Evolutionary conservation across 2,113 vertebrate genomes (phyloP), one percentile per base, ranked within the genome.

Genomic region (Meriones unguiculatus): DNA sequence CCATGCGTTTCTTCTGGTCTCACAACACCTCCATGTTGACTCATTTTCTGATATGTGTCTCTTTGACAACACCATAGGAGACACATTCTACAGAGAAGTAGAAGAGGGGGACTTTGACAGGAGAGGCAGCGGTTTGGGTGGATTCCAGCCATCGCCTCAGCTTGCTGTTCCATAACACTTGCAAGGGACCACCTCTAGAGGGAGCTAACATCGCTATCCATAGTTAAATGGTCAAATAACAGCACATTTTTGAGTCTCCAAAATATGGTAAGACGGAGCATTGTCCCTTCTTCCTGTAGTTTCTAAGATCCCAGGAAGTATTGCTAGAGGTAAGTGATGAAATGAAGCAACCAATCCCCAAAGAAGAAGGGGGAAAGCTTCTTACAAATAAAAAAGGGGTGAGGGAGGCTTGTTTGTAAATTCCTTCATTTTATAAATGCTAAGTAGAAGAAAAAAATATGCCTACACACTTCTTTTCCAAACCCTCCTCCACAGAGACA

Each of bases 171-270:
- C 91, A 78, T 38, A 64, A 50, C 35, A 93, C n/a, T 95, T 97
- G 32, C 96, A 94, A 91, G 35, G 18, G 35, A 75, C 35, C n/a
- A 22, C 96, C 95, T 96, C 89, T 89, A 98, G 97, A 97, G 97
- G 97, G 96, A 87, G 94, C 95, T 84, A 91, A 81, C 65, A 20
- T 91, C 54, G 52, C 89, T 90, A 65, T 77, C 95, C 46, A 46
- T 84, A 46, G 77, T 15, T 54, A 20, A 72, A 77, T 46, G 24
- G 35, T 25, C 54, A 78, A 94, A 64, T 28, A 87, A 57, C 5
- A 67, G 57, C 52, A 89, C 81, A 73, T 15, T 72, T 94, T 93
- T 82, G 32, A 64, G 6, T 82, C 87, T 82, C 46, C 11, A 70
- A n/a, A n/a, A 90, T n/a, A 87, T 93, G 24, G 67, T 64, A 73